These are phyloP conservation scores for Parthenolecanium corni DNA, from an alignment of 2,888 invertebrate species.

Conservation along the genomic window DNA sequence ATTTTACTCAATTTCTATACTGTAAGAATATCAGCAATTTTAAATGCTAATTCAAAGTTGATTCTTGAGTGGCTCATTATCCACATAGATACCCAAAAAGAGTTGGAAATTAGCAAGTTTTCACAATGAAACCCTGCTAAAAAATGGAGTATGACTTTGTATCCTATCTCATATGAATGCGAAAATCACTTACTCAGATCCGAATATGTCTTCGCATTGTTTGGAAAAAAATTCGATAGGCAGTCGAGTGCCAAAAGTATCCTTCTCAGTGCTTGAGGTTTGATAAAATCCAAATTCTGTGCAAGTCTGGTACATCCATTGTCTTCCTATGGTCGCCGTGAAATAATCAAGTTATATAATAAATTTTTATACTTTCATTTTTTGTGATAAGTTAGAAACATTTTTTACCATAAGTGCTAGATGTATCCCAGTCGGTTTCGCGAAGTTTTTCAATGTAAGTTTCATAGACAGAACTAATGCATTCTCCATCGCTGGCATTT, in stretches of 20 bases:
- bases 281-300: slow-evolving; percentile 94
- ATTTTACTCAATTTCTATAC: too few species aligned
- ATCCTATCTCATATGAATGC: not conserved
- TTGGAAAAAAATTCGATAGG: slow-evolving; percentile 63
- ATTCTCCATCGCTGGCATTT: not conserved
- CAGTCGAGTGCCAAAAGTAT: slow-evolving; percentile 63
- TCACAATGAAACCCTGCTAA: slow-evolving; percentile 31
- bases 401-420: not conserved
- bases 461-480: not conserved
- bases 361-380: not conserved
- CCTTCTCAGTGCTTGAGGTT: slow-evolving; percentile 55
- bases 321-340: slow-evolving; percentile 48
- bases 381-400: not conserved
- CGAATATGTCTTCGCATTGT: slow-evolving; percentile 75
- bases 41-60: too few species aligned
- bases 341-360: not conserved
- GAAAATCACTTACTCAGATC: slow-evolving; percentile 45
- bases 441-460: not conserved
- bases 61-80: too few species aligned
- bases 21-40: too few species aligned
- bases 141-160: not conserved
- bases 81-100: not conserved
- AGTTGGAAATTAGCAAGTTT: not conserved
- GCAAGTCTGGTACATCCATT: slow-evolving; percentile 92
- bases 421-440: not conserved